Evolutionary conservation across 2,888 invertebrate genomes (phyloP), one percentile per base, ranked within the genome.

Genomic region (Chrysolina americana): DNA sequence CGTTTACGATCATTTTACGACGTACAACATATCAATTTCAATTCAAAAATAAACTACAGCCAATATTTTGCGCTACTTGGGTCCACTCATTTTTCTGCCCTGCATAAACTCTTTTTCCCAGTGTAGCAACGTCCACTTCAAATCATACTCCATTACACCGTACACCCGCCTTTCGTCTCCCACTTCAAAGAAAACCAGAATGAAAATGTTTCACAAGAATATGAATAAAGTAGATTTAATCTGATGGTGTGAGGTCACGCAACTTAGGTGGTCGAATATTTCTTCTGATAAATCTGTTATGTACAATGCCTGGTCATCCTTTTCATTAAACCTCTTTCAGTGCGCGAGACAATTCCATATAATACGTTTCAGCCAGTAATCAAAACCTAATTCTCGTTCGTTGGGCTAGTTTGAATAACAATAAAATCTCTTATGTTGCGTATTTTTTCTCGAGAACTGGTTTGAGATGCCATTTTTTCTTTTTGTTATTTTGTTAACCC

Each of bases 191-290:
- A 13, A 36, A 36, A 59, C 19, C 36, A 56, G 41, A 50, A 53
- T 68, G 19, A 28, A 28, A 68, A 68, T 68, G 68, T 68, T 50
- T 48, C 68, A 68, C 53, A 53, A 68, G 66, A 66, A 64, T 66
- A 71, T 69, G 75, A 69, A 68, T 75, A 71, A 71, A 70, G 71
- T 59, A 74, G 74, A 75, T 75, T 71, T 65, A 75, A 66, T 66
- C 71, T 65, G 56, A 70, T 74, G 71, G 68, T 71, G 75, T 75
- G 75, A 75, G 75, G 75, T 71, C 71, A 75, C 71, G 65, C 75
- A 28, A 75, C 75, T 50, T 75, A 75, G 75, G 75, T 75, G 75
- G 75, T 75, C 75, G 75, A 65, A 75, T 65, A 75, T 71, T 75
- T 75, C 75, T 75, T 75, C 65, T 69, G 71, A 71, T 75, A 71